Conservation (phyloP, 2,113 vertebrate genomes). For the Sebastes fasciatus region DNA sequence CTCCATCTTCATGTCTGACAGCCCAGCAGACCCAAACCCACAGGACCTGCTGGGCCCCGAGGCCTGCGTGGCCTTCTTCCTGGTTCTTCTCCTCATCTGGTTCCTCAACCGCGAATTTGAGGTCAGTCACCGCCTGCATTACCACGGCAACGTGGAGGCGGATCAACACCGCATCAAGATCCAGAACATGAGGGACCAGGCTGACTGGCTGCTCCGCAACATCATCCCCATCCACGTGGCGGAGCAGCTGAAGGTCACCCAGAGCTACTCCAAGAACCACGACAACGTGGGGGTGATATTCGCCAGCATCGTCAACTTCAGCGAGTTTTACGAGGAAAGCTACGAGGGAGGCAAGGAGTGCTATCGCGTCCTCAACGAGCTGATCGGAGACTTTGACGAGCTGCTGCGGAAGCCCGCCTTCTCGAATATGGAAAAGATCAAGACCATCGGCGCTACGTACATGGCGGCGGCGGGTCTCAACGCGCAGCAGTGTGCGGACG, state of each 20-base stretch:
- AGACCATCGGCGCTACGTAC: slow-evolving; percentile 98
- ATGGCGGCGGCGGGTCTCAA: slow-evolving; percentile 97
- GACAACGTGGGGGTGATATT: slow-evolving; percentile 97
- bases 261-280: slow-evolving; percentile 99
- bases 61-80: slow-evolving; percentile 89
- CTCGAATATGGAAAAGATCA: slow-evolving; percentile 96
- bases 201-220: slow-evolving; percentile 96
- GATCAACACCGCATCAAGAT: slow-evolving; percentile 98
- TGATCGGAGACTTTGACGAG: slow-evolving; percentile 98
- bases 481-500: slow-evolving; percentile 89
- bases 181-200: slow-evolving; percentile 98
- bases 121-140: slow-evolving; percentile 97
- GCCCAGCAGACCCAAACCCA: slow-evolving; percentile 80
- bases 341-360: slow-evolving; percentile 98
- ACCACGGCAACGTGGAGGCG: slow-evolving; percentile 96
- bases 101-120: slow-evolving; percentile 98
- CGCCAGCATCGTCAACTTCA: slow-evolving; percentile 98
- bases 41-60: slow-evolving; percentile 87
- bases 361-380: slow-evolving; percentile 96
- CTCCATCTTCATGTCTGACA: slow-evolving; percentile 80
- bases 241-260: slow-evolving; percentile 97
- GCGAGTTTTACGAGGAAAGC: slow-evolving; percentile 99
- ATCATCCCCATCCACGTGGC: slow-evolving; percentile 98
- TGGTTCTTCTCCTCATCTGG: slow-evolving; percentile 95
- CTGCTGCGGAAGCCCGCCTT: slow-evolving; percentile 90